Evolutionary conservation across 2,888 invertebrate species (phyloP), one percentile per base, ranked within the genome.

Genomic region (Orthosia gothica): DNA sequence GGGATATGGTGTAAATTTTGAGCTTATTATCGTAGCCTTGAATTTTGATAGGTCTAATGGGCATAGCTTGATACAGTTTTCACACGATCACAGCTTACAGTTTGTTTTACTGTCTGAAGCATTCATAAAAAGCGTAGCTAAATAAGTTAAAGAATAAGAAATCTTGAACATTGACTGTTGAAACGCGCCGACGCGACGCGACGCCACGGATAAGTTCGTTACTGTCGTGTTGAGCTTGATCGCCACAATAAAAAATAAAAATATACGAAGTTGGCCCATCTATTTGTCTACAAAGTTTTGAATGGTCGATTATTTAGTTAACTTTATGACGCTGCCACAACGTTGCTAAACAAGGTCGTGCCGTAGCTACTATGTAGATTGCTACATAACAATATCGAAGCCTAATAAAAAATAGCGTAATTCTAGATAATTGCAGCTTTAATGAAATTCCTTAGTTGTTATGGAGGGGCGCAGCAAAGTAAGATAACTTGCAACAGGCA

Each of bases 1-100:
- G 89, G 91, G 91, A 92, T 91, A 91, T 90, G 91, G 92, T 91
- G 93, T 94, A 93, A 92, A 94, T 94, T 93, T 93, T 91, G 88
- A 89, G 89, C 92, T 93, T 92, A 93, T 93, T 93, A 92, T 90
- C 88, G 91, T 90, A 90, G 90, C 93, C 93, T 93, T 93, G 92
- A 92, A 92, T 92, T 91, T 92, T 90, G 88, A 91, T 91, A 89
- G 86, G 82, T 74, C 73, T 88, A 90, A 90, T 88, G 88, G 91
- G 89, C 82, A 73, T 87, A 88, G 89, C 88, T 89, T 89, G 88
- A 89, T 89, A 89, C 85, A 91, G 87, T 89, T 90, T 88, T 88
- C 83, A 88, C 87, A 83, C 85, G 86, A 84, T 79, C 77, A 70
- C 54, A 75, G 64, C 70, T 69, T 67, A 76, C 67, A 68, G 70